phyloP scores from a whole-genome alignment of 2,113 vertebrate genomes.

The Anser cygnoides region DNA sequence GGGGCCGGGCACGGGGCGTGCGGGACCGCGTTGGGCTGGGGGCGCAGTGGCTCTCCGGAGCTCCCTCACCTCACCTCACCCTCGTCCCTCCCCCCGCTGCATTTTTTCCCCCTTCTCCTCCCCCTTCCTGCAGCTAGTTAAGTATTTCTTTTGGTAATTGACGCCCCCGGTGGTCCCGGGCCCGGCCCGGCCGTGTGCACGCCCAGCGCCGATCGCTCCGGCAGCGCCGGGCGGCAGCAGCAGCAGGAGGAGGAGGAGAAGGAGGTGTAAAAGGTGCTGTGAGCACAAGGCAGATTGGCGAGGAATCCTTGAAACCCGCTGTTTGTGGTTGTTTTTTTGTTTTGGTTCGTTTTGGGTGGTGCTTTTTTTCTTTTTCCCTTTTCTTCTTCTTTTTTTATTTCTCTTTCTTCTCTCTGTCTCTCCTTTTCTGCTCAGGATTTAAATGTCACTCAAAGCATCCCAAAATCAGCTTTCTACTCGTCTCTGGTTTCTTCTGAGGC shows the following conservation, averaged over 20 bases:
- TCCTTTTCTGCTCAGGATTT: constrained; percentile 41
- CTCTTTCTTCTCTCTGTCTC: neutral
- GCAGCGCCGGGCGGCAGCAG: neutral
- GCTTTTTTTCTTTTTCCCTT: neutral
- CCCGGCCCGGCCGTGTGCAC: constrained; percentile 38
- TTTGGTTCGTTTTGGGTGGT: neutral
- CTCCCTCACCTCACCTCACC: neutral
- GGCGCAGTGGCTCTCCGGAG: neutral
- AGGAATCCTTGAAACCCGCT: constrained; percentile 44
- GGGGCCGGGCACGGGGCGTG: neutral
- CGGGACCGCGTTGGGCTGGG: neutral
- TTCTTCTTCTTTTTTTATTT: neutral
- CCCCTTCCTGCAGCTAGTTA: constrained; percentile 14
- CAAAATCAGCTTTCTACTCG: neutral
- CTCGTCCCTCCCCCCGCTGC: neutral
- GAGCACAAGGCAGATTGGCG: constrained; percentile 27
- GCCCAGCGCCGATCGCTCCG: constrained; percentile 33
- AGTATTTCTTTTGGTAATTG: constrained; percentile 53
- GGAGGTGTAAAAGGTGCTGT: constrained; percentile 40
- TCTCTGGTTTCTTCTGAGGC: constrained; percentile 14
- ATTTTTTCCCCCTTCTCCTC: neutral
- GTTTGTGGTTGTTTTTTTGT: neutral
- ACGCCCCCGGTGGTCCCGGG: constrained; percentile 12
- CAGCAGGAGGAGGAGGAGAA: neutral
- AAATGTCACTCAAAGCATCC: constrained; percentile 51